Percentiles rank a stretch among this genome's conserved stretches.
Evolutionary conservation across 1,140 invertebrate genomes (phyloP).

Genomic region (Drosophila truncata): DNA sequence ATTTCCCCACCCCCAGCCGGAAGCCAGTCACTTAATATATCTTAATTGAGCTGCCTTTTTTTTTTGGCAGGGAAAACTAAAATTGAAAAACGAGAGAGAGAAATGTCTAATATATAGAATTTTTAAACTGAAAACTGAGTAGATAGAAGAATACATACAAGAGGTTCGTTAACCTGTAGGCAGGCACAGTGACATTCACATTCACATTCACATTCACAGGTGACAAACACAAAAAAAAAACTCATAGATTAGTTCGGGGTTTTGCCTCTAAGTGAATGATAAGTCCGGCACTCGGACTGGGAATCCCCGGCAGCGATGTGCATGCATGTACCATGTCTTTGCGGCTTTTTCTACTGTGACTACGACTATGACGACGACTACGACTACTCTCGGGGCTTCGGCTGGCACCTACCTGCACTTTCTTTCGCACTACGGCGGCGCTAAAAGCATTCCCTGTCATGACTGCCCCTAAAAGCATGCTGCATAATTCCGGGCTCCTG

Average conservation of each 20-base stretch:
- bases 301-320: slow-evolving; percentile 16
- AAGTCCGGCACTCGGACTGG: slow-evolving; percentile 37
- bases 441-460: slow-evolving; percentile 47
- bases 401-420: slow-evolving; percentile 7
- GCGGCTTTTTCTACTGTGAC: background rate
- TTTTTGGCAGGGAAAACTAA: slow-evolving; percentile 23
- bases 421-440: slow-evolving; percentile 9
- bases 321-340: slow-evolving; percentile 14
- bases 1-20: slow-evolving; percentile 17
- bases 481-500: slow-evolving; percentile 50
- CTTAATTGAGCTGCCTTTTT: slow-evolving; percentile 54
- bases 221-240: slow-evolving; percentile 3
- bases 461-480: slow-evolving; percentile 43
- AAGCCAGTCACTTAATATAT: slow-evolving; percentile 52
- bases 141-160: background rate
- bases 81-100: background rate
- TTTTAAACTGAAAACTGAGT: background rate
- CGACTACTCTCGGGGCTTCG: background rate
- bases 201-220: background rate
- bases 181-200: background rate
- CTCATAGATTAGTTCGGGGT: slow-evolving; percentile 29
- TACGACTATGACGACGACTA: background rate
- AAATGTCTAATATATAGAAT: background rate
- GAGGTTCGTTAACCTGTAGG: background rate
- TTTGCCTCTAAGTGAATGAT: slow-evolving; percentile 22